Percentiles rank a stretch among this genome's conserved stretches.
Evolutionary conservation across 2,113 vertebrate genomes (phyloP).

Genomic region (Ardeotis arabs): DNA sequence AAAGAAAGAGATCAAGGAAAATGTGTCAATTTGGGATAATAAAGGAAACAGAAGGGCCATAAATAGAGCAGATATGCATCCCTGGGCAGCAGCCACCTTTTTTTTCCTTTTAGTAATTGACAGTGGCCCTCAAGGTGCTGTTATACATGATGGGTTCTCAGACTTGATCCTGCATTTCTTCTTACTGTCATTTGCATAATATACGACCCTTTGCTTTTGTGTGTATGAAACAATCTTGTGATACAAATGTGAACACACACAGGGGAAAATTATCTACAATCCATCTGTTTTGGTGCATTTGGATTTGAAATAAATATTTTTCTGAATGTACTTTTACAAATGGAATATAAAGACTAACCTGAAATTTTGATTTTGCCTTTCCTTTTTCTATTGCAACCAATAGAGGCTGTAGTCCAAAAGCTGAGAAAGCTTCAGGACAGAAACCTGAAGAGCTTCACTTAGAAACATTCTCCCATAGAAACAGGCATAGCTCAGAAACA

Average conservation of each 20-base stretch:
- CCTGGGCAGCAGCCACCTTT: constrained; percentile 38
- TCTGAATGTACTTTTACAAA: neutral
- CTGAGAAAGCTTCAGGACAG: neutral
- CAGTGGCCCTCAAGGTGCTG: constrained; percentile 29
- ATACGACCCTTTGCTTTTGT: constrained; percentile 33
- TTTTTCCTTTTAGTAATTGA: constrained; percentile 44
- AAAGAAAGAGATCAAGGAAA: constrained; percentile 55
- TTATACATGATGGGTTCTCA: neutral
- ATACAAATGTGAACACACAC: neutral
- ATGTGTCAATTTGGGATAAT: constrained; percentile 47
- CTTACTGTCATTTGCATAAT: constrained; percentile 24
- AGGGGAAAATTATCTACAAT: neutral
- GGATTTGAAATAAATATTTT: neutral
- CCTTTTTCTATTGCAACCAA: neutral
- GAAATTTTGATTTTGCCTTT: neutral
- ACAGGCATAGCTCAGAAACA: neutral
- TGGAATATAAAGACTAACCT: neutral
- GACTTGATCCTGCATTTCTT: constrained; percentile 28
- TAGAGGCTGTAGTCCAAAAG: neutral
- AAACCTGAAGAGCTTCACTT: neutral
- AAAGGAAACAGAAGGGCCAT: constrained; percentile 67
- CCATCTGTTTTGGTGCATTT: neutral
- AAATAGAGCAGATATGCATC: constrained; percentile 67
- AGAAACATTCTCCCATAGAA: neutral
- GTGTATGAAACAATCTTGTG: neutral